A percentile compares a stretch with the other conserved stretches of the same genome.
These are phyloP conservation scores for Meteorus colon DNA, from an alignment of 2,888 invertebrate species.

Conservation along the genomic window DNA sequence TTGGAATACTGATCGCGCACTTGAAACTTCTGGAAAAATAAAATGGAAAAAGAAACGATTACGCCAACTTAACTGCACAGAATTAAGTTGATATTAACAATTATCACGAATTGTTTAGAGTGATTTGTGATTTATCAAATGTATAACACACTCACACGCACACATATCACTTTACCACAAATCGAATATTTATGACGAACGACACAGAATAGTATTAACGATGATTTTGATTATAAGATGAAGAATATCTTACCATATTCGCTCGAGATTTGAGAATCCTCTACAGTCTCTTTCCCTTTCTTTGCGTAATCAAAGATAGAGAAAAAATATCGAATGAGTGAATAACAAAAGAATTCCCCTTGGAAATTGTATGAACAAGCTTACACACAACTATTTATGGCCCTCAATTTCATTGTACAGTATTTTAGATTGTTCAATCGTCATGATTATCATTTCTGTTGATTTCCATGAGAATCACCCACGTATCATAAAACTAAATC, in stretches of 20 bases:
- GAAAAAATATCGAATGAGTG: too few species aligned
- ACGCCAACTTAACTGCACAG: not conserved
- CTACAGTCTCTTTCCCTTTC: not conserved
- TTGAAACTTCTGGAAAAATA: conserved; percentile 8
- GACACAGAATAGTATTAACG: not conserved
- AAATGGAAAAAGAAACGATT: conserved; percentile 1
- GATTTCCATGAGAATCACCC: not conserved
- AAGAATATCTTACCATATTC: conserved; percentile 13
- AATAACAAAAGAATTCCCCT: not conserved
- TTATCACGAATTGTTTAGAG: too few species aligned
- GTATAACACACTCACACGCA: not conserved
- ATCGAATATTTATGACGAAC: not conserved
- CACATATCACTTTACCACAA: not conserved
- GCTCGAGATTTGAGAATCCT: conserved; percentile 26
- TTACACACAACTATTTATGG: not conserved
- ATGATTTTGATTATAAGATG: not conserved
- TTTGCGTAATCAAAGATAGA: conserved; percentile 13
- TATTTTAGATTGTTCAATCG: not conserved
- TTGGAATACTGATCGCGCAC: not conserved
- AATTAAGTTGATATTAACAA: not conserved
- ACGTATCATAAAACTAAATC: not conserved
- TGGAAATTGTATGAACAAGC: conserved; percentile 8
- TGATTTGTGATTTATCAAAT: too few species aligned
- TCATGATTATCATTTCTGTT: conserved; percentile 2
- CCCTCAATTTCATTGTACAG: not conserved